Evolutionary conservation across 2,797 vertebrate genomes (phyloP), one percentile per base, ranked within the genome.

Genomic region (Hippocampus kuda): DNA sequence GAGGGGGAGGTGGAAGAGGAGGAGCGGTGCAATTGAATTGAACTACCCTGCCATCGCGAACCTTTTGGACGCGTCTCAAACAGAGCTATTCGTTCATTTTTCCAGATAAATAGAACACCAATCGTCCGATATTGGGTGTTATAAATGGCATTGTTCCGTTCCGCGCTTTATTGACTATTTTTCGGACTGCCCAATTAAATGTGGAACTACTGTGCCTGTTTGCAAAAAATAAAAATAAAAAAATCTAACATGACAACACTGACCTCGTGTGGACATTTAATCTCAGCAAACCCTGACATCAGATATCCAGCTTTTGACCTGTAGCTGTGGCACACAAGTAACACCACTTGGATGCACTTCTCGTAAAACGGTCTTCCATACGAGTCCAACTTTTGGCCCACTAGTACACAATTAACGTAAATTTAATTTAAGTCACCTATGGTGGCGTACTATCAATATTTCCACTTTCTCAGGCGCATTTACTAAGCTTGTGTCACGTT

Each of bases 131-230:
- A 57, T 9, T 4, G 53, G 22, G 12, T 54, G 9, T 26, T 27
- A 27, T 5, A 7, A 51, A 51, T 20, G 5, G 4, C 13, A 27
- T 27, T 60, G 2, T 20, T 6, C 26, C 2, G 15, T 38, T 30
- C 26, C n/a, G n/a, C 7, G n/a, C 24, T 57, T 57, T 57, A 27
- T 27, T 27, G 22, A 57, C 56, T 13, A 26, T 12, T 34, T 38
- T 34, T 60, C 2, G 57, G n/a, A 57, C 24, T 57, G 24, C 57
- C 15, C 27, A 18, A 60, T 20, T 60, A 8, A 30, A 34, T 15
- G 69, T 76, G 78, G 81, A 80, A 70, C 83, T 64, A 27, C 68
- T 72, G 72, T 67, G 74, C 75, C 79, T 34, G 74, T 80, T 71
- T 74, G 68, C 54, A 2, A 30, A 30, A 30, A 30, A 30, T n/a